Evolutionary conservation across 2,888 invertebrate genomes (phyloP).

Genomic region (Pterostichus madidus): DNA sequence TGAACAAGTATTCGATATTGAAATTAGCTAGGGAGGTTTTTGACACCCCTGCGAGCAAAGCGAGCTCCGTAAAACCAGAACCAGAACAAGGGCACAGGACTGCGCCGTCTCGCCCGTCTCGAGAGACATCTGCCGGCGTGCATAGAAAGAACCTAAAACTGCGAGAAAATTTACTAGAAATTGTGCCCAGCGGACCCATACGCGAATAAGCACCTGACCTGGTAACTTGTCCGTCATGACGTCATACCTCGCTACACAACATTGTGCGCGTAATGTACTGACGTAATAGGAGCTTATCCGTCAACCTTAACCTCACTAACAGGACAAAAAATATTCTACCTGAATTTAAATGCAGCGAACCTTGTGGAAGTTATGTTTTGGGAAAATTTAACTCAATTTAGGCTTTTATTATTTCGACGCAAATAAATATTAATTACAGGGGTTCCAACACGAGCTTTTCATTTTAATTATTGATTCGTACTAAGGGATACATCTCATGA

Average conservation of each 20-base stretch:
- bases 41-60: conserved; percentile 13
- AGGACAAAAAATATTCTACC: not conserved
- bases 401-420: no score
- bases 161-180: conserved; percentile 66
- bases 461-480: no score
- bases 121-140: conserved; percentile 63
- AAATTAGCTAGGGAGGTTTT: conserved; percentile 24
- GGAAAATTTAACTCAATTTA: no score
- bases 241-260: not conserved
- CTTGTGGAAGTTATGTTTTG: not conserved
- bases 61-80: not conserved
- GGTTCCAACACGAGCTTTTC: no score
- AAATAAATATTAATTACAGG: no score
- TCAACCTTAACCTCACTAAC: not conserved
- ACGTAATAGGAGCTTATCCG: not conserved
- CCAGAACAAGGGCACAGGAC: conserved; percentile 10
- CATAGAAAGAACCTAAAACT: conserved; percentile 66
- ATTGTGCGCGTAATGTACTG: not conserved
- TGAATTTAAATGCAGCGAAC: no score
- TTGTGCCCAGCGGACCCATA: conserved; percentile 65
- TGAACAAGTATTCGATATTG: conserved; percentile 8
- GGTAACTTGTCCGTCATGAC: conserved; percentile 56
- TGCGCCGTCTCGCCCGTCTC: conserved; percentile 40
- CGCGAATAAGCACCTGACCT: conserved; percentile 63
- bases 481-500: no score